Percentiles rank a stretch among this genome's conserved stretches.
Conservation (phyloP, 2,797 vertebrate genomes). For the Tragelaphus eurycerus region DNA sequence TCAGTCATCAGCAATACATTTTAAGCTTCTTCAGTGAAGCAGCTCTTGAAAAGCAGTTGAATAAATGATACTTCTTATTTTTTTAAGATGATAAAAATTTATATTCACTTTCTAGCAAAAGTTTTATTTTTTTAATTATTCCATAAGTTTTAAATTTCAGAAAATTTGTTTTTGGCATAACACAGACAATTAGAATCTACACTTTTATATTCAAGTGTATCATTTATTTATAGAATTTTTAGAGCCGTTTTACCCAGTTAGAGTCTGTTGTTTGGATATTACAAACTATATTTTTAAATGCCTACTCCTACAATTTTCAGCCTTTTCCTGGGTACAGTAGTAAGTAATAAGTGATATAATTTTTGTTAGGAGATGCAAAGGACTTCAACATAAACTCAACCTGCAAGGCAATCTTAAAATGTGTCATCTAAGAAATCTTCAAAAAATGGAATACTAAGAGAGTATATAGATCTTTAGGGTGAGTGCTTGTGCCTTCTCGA, state of each 20-base stretch:
- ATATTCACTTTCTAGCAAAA: background rate
- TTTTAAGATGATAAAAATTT: background rate
- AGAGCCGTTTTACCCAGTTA: background rate
- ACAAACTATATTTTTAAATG: background rate
- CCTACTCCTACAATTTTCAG: background rate
- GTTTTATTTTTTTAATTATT: background rate
- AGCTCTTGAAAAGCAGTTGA: background rate
- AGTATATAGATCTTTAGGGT: background rate
- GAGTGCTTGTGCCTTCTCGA: conserved; percentile 32
- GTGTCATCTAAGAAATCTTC: conserved; percentile 52
- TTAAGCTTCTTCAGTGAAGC: conserved; percentile 26
- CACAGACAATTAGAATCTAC: background rate
- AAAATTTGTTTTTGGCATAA: background rate
- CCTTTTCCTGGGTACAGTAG: background rate
- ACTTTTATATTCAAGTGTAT: background rate
- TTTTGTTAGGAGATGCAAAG: conserved; percentile 26
- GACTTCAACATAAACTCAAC: background rate
- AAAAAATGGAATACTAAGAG: conserved; percentile 42
- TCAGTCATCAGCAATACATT: background rate
- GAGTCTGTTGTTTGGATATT: background rate
- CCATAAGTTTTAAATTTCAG: background rate
- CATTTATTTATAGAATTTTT: conserved; percentile 36
- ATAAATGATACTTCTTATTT: background rate
- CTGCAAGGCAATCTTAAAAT: conserved; percentile 40
- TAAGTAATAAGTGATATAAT: background rate